Evolutionary conservation across 2,888 invertebrate species (phyloP), one percentile per base, ranked within the genome.

Genomic region (Leptogaster cylindrica): DNA sequence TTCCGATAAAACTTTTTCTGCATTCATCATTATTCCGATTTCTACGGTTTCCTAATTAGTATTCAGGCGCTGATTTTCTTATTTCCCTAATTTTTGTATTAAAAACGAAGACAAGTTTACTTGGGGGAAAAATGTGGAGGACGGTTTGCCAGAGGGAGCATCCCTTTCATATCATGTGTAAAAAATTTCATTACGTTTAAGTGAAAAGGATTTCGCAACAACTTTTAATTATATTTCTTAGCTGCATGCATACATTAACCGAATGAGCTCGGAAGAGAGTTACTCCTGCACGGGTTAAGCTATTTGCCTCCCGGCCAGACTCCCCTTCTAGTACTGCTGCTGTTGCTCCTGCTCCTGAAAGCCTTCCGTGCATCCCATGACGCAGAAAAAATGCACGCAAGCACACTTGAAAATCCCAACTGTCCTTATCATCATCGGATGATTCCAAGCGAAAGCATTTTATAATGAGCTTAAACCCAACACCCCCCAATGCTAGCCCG

Each of bases 391-490:
- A 18, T 61, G 61, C 44, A 61, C 61, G 61, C 61, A 61, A 61
- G 61, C 44, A 61, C 61, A 61, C 44, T 61, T 61, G 44, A 27
- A 64, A 64, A 50, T 36, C 14, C 33, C 50, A 48, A 48, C 48
- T 36, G 48, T 65, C 50, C 50, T 65, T 27, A 65, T 65, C 23
- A 65, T 50, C 50, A 65, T 50, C 50, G 36, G 65, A 65, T 65
- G 50, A 65, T 51, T 65, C 50, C 50, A 25, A 65, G 65, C 48
- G 50, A 65, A 65, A 65, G 50, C 23, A 65, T 65, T 65, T 50
- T 65, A 65, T 65, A 65, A 65, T 65, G 65, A 65, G 65, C 65
- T 65, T 65, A 51, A 48, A 51, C 51, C 51, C 55, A 55, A 36
- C 55, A 55, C 39, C 55, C 55, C 14, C 55, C 27, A 25, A 16